Evolutionary conservation across 2,888 invertebrate species (phyloP).

Genomic region (Apamea monoglypha): DNA sequence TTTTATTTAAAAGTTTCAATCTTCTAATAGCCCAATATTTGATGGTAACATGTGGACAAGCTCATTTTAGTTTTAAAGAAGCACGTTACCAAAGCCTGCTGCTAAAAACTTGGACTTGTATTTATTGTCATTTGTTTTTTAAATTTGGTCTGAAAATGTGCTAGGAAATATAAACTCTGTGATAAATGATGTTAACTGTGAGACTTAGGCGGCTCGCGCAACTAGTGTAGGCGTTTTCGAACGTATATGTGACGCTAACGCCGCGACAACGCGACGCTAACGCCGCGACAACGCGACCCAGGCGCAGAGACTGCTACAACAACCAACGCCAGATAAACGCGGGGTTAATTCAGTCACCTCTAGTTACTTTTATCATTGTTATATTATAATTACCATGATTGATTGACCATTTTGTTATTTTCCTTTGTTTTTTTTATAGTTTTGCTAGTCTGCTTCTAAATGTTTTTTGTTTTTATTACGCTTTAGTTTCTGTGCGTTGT

Average conservation of each 20-base stretch:
- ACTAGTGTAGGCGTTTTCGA: background rate
- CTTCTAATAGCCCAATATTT: background rate
- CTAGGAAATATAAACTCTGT: conserved; percentile 25
- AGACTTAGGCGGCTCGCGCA: background rate
- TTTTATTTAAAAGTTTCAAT: background rate
- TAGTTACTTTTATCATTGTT: background rate
- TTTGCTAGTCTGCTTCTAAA: conserved; percentile 20
- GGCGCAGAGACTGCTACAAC: background rate
- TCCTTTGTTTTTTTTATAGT: conserved; percentile 3
- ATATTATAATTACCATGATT: background rate
- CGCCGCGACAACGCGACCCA: background rate
- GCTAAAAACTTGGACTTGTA: background rate
- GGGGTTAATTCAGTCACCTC: background rate
- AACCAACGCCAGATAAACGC: background rate
- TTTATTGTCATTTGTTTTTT: conserved; percentile 2
- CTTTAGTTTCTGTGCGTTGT: background rate
- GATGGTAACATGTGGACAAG: background rate
- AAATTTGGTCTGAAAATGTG: conserved; percentile 6
- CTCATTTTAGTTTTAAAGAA: conserved; percentile 16
- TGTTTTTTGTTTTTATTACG: conserved; percentile 1
- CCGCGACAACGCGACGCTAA: background rate
- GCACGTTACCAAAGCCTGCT: background rate
- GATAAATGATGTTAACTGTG: conserved; percentile 33
- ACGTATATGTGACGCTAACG: background rate
- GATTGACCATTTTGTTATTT: conserved; percentile 13